A percentile compares a stretch with the other conserved stretches of the same genome.
Evolutionary conservation across 2,888 invertebrate genomes (phyloP).

Genomic region (Hypomecis punctinalis): DNA sequence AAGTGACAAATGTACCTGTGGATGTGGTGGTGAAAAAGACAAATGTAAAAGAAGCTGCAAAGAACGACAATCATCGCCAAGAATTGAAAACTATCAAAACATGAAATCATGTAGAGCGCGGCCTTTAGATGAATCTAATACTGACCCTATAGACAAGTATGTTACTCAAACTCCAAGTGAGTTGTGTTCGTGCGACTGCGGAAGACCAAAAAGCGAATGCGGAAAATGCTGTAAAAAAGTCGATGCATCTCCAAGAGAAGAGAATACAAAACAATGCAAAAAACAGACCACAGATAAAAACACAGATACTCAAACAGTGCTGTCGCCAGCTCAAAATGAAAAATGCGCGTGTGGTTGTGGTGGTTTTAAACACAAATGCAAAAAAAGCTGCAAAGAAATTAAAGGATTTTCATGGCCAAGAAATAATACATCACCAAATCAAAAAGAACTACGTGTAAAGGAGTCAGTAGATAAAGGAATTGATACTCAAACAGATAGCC

Average conservation of each 20-base stretch:
- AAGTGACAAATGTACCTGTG: slow-evolving; percentile 22
- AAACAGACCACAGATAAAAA: not conserved
- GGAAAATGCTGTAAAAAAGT: not conserved
- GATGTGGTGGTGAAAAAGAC: slow-evolving; percentile 24
- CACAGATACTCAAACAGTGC: not conserved
- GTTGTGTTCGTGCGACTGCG: no score
- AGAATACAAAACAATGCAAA: not conserved
- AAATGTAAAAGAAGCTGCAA: slow-evolving; percentile 16
- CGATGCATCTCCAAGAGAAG: not conserved
- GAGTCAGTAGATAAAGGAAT: slow-evolving; percentile 3
- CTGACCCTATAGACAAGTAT: not conserved
- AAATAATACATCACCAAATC: not conserved
- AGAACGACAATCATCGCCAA: not conserved
- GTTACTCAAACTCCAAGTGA: no score
- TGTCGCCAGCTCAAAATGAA: no score
- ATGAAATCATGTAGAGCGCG: not conserved
- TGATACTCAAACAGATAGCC: not conserved
- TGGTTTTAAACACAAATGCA: no score
- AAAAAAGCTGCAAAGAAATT: no score
- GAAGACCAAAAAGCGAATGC: no score
- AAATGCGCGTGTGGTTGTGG: no score
- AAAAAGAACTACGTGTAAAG: not conserved
- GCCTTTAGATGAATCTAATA: not conserved
- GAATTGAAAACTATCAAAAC: not conserved
- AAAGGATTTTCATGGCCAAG: not conserved